These are phyloP conservation scores for Nephrotoma flavescens DNA, from an alignment of 2,888 invertebrate species.

Conservation along the genomic window DNA sequence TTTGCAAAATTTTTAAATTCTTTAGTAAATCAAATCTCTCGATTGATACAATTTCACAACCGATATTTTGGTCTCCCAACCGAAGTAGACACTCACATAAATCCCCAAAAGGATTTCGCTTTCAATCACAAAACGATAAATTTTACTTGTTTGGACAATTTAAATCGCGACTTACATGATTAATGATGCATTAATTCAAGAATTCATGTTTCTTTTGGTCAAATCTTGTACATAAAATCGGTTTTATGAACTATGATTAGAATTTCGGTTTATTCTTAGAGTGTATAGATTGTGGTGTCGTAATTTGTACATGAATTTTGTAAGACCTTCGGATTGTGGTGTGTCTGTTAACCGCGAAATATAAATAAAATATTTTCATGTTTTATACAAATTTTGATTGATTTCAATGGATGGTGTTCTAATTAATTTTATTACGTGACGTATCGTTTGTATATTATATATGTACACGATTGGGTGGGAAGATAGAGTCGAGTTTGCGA, in stretches of 20 bases:
- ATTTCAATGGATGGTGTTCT: not conserved
- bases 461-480: not conserved
- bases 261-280: not conserved
- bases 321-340: not conserved
- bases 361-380: not conserved
- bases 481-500: not conserved
- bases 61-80: no score
- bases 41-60: not conserved
- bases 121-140: not conserved
- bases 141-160: not conserved
- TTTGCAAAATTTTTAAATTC: not conserved
- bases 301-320: not conserved
- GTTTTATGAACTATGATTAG: not conserved
- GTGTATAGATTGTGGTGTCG: no score
- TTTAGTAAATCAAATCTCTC: not conserved
- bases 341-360: not conserved
- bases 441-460: not conserved
- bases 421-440: not conserved
- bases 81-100: not conserved
- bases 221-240: not conserved
- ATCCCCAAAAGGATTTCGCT: not conserved
- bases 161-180: not conserved
- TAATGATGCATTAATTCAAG: not conserved
- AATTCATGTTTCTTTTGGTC: not conserved
- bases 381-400: not conserved